Base-by-base conservation (phyloP, 2,888 invertebrate genomes). In the Acanthopleura granulata region DNA sequence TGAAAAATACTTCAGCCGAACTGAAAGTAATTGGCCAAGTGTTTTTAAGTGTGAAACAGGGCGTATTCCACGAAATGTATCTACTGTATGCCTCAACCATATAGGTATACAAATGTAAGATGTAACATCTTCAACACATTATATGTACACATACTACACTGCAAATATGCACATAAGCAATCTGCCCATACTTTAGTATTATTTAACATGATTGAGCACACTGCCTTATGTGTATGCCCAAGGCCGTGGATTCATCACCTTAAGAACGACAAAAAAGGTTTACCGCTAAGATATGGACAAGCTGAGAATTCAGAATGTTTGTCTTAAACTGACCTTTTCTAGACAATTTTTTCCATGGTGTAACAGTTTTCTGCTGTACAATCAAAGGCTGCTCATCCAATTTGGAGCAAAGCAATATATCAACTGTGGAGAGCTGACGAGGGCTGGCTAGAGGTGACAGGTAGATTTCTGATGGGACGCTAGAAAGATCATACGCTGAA, bases 401-500 rank as follows among this genome's bases (percentile, higher is more conserved):
- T 51, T 75, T 69, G 16, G 71, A 27, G 12, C 51, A 40, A 49
- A 79, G 62, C 49, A 74, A 75, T n/a, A 79, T 70, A 62, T 79
- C 79, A 50, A 77, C 16, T 15, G 69, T 66, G 25, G 79, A 75
- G 51, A 75, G 71, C 30, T 73, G 70, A 51, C 73, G 72, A 9
- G 78, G 78, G 14, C 78, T 71, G 29, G 61, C 57, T 3, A n/a
- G n/a, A 11, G 78, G 80, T 1, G 79, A 80, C 29, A 51, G 49
- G 51, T 77, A 79, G 22, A 77, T 51, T 9, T 74, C 77, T 22
- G 78, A 76, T 3, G 78, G 80, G 22, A 78, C 80, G 25, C 71
- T 49, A 16, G 77, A 74, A 57, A 75, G 12, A 16, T 69, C 61
- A 16, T 71, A 69, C n/a, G 16, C 57, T 11, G 49, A 22, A 49